These are phyloP conservation scores for Agapornis roseicollis DNA, from an alignment of 2,113 vertebrate species.

Conservation along the genomic window DNA sequence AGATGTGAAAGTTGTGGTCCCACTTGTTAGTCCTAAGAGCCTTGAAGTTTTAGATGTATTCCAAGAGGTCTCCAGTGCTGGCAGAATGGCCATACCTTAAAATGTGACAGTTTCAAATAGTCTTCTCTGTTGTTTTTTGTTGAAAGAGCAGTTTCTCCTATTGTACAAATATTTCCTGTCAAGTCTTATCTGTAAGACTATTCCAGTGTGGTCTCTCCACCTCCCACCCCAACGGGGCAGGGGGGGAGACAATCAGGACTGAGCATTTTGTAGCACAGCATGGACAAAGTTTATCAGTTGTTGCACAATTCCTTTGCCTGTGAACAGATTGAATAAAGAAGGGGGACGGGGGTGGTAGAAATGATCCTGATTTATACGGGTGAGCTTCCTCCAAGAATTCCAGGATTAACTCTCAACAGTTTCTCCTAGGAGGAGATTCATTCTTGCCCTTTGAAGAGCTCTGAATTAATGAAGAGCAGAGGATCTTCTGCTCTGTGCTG, in stretches of 20 bases:
- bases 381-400: slow-evolving; percentile 19
- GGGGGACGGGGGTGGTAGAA: not conserved
- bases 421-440: not conserved
- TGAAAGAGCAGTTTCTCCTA: slow-evolving; percentile 4
- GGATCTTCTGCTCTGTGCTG: not conserved
- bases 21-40: not conserved
- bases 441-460: slow-evolving; percentile 22
- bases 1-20: not conserved
- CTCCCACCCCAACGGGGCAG: not conserved
- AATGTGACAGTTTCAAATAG: not conserved
- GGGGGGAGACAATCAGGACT: not conserved
- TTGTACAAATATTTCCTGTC: slow-evolving; percentile 2
- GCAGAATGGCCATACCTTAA: not conserved
- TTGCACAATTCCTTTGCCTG: not conserved
- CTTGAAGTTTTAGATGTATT: not conserved
- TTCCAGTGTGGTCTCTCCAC: not conserved
- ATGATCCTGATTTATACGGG: not conserved
- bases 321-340: not conserved
- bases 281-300: not conserved
- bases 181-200: not conserved
- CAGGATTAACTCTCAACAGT: not conserved
- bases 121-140: not conserved
- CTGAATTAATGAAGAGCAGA: slow-evolving; percentile 33
- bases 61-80: not conserved
- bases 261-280: not conserved